Conservation (phyloP, 2,113 vertebrate species). For the Coturnix japonica region DNA sequence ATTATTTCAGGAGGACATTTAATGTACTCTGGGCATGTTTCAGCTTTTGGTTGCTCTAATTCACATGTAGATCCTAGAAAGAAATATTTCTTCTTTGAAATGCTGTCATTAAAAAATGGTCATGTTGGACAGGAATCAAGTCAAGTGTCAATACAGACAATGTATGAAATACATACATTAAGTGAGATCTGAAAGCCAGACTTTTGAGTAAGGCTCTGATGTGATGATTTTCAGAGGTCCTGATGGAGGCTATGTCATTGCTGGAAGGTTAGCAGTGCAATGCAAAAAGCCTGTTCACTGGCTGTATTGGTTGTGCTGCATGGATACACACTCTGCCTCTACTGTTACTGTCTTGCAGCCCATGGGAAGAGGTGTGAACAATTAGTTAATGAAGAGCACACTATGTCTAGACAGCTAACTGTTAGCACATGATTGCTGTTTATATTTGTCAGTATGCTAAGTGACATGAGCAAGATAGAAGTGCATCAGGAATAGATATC, state of each 20-base stretch:
- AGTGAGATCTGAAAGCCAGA: neutral
- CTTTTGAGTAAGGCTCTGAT: neutral
- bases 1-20: neutral
- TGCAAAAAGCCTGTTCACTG: neutral
- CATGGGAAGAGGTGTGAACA: conserved; percentile 46
- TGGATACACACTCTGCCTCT: neutral
- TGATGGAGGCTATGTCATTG: neutral
- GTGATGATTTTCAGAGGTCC: neutral
- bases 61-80: neutral
- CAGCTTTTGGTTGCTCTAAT: neutral
- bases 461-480: neutral
- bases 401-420: conserved; percentile 62
- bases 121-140: neutral
- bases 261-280: neutral
- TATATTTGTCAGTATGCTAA: neutral
- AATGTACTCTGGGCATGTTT: neutral
- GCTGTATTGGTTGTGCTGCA: neutral
- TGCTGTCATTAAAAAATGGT: neutral
- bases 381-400: conserved; percentile 36
- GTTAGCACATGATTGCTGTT: conserved; percentile 41
- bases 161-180: neutral
- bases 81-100: neutral
- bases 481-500: neutral
- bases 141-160: neutral
- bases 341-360: neutral